phyloP scores from a whole-genome alignment of 2,888 invertebrate genomes.

The Phalera bucephala region DNA sequence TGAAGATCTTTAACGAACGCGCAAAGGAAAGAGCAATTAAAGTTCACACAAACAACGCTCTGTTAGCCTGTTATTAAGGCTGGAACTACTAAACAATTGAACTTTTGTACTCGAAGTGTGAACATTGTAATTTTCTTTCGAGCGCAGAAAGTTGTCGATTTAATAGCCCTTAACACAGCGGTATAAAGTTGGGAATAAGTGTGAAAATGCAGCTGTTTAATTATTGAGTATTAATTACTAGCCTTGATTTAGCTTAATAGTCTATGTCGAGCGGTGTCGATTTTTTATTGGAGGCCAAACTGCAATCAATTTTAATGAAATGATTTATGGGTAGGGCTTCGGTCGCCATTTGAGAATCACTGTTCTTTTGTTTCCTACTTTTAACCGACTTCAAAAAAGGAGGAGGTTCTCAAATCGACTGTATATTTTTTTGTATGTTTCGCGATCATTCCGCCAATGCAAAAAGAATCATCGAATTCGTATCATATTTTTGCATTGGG shows the following conservation, averaged over 20 bases:
- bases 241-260: not conserved
- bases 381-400: too few relatives aligned
- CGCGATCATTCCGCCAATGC: too few relatives aligned
- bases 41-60: not conserved
- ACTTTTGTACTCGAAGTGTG: not conserved
- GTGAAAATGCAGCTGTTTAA: too few relatives aligned
- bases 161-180: not conserved
- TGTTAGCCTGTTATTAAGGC: slow-evolving; percentile 1
- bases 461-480: too few relatives aligned
- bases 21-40: not conserved
- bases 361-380: too few relatives aligned
- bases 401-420: too few relatives aligned
- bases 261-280: not conserved
- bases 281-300: not conserved
- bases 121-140: not conserved
- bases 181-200: not conserved
- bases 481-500: too few relatives aligned
- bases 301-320: not conserved
- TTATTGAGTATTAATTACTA: not conserved
- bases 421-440: too few relatives aligned
- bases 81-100: slow-evolving; percentile 1
- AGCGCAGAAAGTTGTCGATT: not conserved
- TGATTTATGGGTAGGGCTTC: not conserved
- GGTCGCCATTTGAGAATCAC: not conserved
- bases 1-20: not conserved